Percentiles rank a stretch among this genome's conserved stretches.
Conservation (phyloP, 2,888 invertebrate species). For the Archips crataeganus region DNA sequence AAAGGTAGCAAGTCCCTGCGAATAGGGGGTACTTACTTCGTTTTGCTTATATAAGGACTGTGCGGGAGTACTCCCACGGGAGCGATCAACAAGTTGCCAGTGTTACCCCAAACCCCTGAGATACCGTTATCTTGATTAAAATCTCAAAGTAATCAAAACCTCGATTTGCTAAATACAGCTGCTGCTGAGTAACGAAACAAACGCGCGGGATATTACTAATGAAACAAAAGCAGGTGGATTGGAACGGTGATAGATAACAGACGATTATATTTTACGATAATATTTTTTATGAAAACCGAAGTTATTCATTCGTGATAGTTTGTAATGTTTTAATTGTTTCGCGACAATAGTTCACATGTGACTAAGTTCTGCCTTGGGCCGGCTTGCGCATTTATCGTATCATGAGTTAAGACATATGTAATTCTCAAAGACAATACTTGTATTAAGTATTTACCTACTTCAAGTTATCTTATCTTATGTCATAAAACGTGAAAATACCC, state of each 20-base stretch:
- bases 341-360: constrained; percentile 11
- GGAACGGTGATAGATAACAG: constrained; percentile 13
- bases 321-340: neutral
- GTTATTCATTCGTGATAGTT: no score
- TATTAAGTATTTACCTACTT: neutral
- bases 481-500: neutral
- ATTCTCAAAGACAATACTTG: neutral
- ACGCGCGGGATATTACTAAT: constrained; percentile 23
- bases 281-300: no score
- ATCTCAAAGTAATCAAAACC: constrained; percentile 63
- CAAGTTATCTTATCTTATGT: neutral
- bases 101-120: constrained; percentile 51
- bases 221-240: constrained; percentile 28
- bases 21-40: neutral
- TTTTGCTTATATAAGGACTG: neutral
- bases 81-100: constrained; percentile 58
- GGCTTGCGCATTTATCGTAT: constrained; percentile 2
- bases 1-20: neutral
- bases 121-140: constrained; percentile 68
- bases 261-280: no score
- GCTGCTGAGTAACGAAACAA: constrained; percentile 38
- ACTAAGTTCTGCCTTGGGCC: constrained; percentile 25
- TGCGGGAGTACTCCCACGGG: constrained; percentile 58
- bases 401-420: neutral
- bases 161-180: constrained; percentile 51